Percentiles rank a stretch among this genome's conserved stretches.
These are phyloP conservation scores for Drosophila cognata DNA, from an alignment of 2,888 invertebrate genomes.

Conservation along the genomic window DNA sequence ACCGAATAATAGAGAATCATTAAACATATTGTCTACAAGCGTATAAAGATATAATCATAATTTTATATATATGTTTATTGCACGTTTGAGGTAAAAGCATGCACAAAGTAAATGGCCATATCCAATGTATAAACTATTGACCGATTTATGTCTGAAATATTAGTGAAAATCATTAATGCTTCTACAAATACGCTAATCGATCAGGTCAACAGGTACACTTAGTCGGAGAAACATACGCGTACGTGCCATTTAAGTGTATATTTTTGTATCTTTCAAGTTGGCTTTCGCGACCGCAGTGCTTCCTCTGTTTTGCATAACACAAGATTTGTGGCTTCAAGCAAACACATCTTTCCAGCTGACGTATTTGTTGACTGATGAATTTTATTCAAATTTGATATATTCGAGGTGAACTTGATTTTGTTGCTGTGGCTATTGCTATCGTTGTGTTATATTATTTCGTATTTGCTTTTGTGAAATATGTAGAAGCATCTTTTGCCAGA, in stretches of 20 bases:
- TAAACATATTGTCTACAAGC: slow-evolving; percentile 58
- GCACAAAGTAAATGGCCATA: slow-evolving; percentile 27
- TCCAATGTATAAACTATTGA: slow-evolving; percentile 63
- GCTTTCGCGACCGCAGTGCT: slow-evolving; percentile 52
- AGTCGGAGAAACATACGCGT: slow-evolving; percentile 25
- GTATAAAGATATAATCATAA: slow-evolving; percentile 48
- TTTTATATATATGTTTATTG: slow-evolving; percentile 29
- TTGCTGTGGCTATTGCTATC: slow-evolving; percentile 33
- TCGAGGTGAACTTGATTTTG: slow-evolving; percentile 82
- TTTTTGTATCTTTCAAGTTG: slow-evolving; percentile 42
- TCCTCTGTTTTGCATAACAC: slow-evolving; percentile 75
- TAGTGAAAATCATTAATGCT: slow-evolving; percentile 62
- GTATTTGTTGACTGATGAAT: slow-evolving; percentile 77
- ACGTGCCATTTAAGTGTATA: slow-evolving; percentile 22
- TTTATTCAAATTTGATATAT: slow-evolving; percentile 76
- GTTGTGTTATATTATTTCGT: slow-evolving; percentile 35
- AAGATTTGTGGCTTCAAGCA: slow-evolving; percentile 54
- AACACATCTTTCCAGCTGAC: slow-evolving; percentile 60
- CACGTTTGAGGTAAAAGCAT: slow-evolving; percentile 15
- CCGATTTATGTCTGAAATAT: slow-evolving; percentile 54
- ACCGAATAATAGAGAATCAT: slow-evolving; percentile 44
- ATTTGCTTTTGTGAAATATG: slow-evolving; percentile 50
- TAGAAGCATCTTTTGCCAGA: slow-evolving; percentile 76
- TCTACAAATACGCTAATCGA: slow-evolving; percentile 72
- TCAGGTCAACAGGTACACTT: slow-evolving; percentile 51